Conservation (phyloP, 2,888 invertebrate genomes). For the Eupithecia vulgata region DNA sequence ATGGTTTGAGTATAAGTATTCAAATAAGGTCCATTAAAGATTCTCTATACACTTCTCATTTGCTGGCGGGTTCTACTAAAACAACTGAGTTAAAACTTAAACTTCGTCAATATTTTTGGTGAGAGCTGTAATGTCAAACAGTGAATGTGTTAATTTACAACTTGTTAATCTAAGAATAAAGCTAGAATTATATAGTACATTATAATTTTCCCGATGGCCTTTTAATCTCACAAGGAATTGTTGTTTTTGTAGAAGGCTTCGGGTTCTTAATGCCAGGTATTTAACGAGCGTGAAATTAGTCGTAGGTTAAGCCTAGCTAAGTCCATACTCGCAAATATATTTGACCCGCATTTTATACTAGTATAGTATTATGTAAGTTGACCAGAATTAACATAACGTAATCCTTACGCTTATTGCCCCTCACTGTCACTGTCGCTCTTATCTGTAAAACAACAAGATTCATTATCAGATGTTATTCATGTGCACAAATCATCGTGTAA, state of each 20-base stretch:
- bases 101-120: slow-evolving; percentile 65
- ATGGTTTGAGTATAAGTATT: background rate
- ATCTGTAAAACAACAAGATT: slow-evolving; percentile 85
- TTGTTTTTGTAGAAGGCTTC: slow-evolving; percentile 39
- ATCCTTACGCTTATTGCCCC: slow-evolving; percentile 88
- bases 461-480: slow-evolving; percentile 18
- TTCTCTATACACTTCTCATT: background rate
- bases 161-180: slow-evolving; percentile 68
- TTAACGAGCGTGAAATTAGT: slow-evolving; percentile 15
- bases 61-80: background rate
- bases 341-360: slow-evolving; percentile 27
- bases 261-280: background rate
- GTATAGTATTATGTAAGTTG: slow-evolving; percentile 78
- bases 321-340: slow-evolving; percentile 30
- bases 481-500: slow-evolving; percentile 1
- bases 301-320: background rate
- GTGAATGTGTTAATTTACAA: slow-evolving; percentile 83
- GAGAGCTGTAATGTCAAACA: slow-evolving; percentile 77
- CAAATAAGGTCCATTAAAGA: background rate
- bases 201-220: slow-evolving; percentile 36
- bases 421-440: slow-evolving; percentile 97
- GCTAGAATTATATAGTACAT: slow-evolving; percentile 67
- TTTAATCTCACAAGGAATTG: slow-evolving; percentile 23
- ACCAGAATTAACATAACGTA: slow-evolving; percentile 81
- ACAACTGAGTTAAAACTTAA: background rate